Conservation (phyloP, 1,140 invertebrate genomes). For the Bombyx mandarina region DNA sequence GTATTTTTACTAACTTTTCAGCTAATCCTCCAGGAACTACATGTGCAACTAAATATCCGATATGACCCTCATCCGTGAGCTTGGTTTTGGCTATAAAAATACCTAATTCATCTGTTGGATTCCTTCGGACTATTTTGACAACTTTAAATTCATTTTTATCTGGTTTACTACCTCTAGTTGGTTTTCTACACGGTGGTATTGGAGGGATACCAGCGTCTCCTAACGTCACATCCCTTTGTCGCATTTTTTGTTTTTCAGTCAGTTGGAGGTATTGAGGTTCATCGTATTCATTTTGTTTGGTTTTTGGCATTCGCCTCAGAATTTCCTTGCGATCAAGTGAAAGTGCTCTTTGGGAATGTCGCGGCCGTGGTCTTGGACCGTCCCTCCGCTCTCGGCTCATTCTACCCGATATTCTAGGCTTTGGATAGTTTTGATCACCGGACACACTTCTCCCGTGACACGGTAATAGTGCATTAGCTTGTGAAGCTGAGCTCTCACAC, state of each 20-base stretch:
- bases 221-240: constrained; percentile 52
- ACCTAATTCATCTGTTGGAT: constrained; percentile 81
- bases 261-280: constrained; percentile 59
- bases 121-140: constrained; percentile 77
- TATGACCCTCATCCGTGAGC: constrained; percentile 75
- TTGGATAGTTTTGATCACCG: constrained; percentile 60
- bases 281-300: constrained; percentile 34
- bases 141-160: constrained; percentile 74
- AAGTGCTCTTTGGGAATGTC: constrained; percentile 64
- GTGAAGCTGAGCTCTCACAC: constrained; percentile 72
- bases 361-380: constrained; percentile 37
- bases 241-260: constrained; percentile 62
- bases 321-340: constrained; percentile 71
- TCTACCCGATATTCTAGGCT: constrained; percentile 43
- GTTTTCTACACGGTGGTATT: constrained; percentile 65
- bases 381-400: constrained; percentile 53
- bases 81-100: constrained; percentile 88
- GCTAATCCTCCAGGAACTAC: constrained; percentile 85
- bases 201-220: constrained; percentile 58
- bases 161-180: constrained; percentile 43
- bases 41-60: constrained; percentile 87
- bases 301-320: constrained; percentile 63
- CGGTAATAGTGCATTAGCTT: constrained; percentile 48
- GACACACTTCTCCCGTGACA: constrained; percentile 63
- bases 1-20: constrained; percentile 74